Evolutionary conservation across 2,888 invertebrate genomes (phyloP).

Genomic region (Drosophila mimica): DNA sequence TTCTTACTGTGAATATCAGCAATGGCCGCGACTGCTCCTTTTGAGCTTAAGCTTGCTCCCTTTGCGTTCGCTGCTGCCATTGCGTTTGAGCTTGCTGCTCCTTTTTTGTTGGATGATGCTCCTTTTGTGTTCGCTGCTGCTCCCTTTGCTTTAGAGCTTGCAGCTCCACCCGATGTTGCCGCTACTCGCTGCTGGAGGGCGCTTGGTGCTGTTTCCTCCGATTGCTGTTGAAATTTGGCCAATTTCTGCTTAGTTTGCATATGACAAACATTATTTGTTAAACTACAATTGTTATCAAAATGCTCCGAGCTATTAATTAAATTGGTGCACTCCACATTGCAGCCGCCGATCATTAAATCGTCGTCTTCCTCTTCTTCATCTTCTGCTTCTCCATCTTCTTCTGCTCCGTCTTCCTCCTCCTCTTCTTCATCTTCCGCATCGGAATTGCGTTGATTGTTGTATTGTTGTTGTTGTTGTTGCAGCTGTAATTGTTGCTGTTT

Average conservation of each 20-base stretch:
- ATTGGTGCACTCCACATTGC: constrained; percentile 82
- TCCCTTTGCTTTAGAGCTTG: too few relatives aligned
- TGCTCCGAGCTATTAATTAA: constrained; percentile 74
- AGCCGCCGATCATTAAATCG: constrained; percentile 76
- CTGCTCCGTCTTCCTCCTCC: constrained; percentile 57
- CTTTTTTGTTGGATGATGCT: background rate
- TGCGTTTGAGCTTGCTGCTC: background rate
- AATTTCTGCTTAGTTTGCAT: constrained; percentile 3
- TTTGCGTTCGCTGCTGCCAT: background rate
- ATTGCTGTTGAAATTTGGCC: background rate
- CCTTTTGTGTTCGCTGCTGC: background rate
- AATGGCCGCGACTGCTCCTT: background rate
- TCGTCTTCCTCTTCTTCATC: constrained; percentile 62
- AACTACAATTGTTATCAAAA: constrained; percentile 28
- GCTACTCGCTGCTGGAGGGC: constrained; percentile 22
- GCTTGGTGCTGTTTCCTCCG: background rate
- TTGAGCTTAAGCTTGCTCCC: background rate
- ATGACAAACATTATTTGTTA: constrained; percentile 42
- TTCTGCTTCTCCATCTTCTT: constrained; percentile 61
- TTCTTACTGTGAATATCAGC: background rate
- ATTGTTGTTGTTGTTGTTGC: constrained; percentile 18
- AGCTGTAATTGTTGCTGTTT: constrained; percentile 52
- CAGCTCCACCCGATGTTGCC: constrained; percentile 15
- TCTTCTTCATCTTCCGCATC: constrained; percentile 54
- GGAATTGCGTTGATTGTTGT: constrained; percentile 73